phyloP scores from a whole-genome alignment of 2,113 vertebrate species.

The Solea senegalensis region DNA sequence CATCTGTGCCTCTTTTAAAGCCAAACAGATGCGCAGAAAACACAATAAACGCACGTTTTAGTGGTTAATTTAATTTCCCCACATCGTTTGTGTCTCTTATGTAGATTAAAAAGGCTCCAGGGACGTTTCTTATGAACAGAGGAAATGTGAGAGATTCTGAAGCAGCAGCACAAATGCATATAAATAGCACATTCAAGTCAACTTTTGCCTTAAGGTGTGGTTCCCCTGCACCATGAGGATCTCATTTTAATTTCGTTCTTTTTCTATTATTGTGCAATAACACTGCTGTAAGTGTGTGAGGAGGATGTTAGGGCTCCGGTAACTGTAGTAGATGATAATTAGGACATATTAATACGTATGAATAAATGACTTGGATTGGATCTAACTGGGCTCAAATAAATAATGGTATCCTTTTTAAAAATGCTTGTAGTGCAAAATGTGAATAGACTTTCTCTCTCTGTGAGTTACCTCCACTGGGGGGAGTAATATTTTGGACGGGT shows the following conservation, averaged over 20 bases:
- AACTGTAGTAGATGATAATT: not conserved
- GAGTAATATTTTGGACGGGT: no score
- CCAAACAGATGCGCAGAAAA: conserved; percentile 27
- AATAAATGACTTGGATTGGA: not conserved
- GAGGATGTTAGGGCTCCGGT: not conserved
- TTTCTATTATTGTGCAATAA: not conserved
- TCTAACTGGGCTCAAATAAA: no score
- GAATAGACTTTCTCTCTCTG: no score
- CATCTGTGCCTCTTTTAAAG: conserved; percentile 1
- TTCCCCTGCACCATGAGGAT: conserved; percentile 25
- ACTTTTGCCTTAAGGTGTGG: conserved; percentile 40
- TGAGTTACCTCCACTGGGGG: no score
- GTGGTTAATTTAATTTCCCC: conserved; percentile 48
- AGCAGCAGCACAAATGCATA: conserved; percentile 41
- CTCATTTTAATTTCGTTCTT: conserved; percentile 28
- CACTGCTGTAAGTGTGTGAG: not conserved
- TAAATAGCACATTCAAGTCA: conserved; percentile 55
- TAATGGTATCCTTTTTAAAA: no score
- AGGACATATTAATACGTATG: not conserved
- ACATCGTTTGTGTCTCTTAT: conserved; percentile 37
- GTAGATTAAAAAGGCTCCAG: conserved; percentile 48
- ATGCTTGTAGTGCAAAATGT: no score
- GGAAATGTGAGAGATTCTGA: conserved; percentile 34
- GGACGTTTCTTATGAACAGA: conserved; percentile 58
- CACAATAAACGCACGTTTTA: conserved; percentile 19